phyloP scores from a whole-genome alignment of 2,113 vertebrate species.

The Zosterops pallidus region DNA sequence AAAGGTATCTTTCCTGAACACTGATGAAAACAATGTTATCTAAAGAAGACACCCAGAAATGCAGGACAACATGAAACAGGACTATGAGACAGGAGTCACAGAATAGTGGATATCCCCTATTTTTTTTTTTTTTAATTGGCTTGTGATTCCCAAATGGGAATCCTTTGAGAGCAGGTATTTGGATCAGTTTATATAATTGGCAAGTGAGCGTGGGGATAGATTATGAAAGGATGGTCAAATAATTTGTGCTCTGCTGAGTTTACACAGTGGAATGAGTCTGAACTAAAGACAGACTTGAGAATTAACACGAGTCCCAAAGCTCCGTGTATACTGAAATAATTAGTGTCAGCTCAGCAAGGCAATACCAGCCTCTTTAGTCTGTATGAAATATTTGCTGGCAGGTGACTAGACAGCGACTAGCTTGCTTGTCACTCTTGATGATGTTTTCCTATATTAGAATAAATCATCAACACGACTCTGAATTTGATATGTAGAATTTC shows the following conservation, averaged over 20 bases:
- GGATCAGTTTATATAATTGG: slow-evolving; percentile 66
- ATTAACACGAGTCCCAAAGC: slow-evolving; percentile 65
- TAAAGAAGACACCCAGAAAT: not conserved
- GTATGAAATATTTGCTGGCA: slow-evolving; percentile 46
- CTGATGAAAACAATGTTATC: not conserved
- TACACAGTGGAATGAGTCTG: slow-evolving; percentile 66
- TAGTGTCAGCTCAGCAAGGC: slow-evolving; percentile 66
- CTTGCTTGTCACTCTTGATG: slow-evolving; percentile 32
- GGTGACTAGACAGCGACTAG: slow-evolving; percentile 50
- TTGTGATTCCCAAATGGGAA: slow-evolving; percentile 21
- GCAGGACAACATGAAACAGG: not conserved
- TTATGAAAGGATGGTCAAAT: slow-evolving; percentile 69
- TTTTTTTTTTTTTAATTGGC: slow-evolving; percentile 35
- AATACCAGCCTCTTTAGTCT: slow-evolving; percentile 44
- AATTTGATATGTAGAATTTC: not conserved
- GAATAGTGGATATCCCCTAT: not conserved
- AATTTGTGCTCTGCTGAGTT: slow-evolving; percentile 67
- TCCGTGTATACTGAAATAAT: slow-evolving; percentile 64
- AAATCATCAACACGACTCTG: slow-evolving; percentile 6
- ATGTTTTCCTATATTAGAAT: slow-evolving; percentile 21
- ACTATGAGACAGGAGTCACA: not conserved
- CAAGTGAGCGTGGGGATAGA: slow-evolving; percentile 52
- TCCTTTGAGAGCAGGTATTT: slow-evolving; percentile 56
- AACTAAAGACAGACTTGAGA: slow-evolving; percentile 70
- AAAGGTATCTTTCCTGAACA: not conserved